Evolutionary conservation across 2,113 vertebrate species (phyloP).

Genomic region (Nesogale talazaci): DNA sequence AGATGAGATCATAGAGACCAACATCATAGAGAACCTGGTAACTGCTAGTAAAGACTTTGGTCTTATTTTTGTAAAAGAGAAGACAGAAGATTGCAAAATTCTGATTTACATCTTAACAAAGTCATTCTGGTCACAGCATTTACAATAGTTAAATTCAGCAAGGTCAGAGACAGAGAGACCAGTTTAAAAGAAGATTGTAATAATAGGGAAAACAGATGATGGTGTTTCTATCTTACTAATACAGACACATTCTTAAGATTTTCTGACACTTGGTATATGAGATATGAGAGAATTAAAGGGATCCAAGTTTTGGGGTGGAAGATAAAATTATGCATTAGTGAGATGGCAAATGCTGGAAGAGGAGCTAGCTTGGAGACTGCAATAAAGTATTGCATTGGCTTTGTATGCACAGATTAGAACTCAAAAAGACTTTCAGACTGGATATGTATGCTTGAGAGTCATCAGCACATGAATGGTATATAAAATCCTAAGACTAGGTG

Average conservation of each 20-base stretch:
- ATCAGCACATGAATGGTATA: background rate
- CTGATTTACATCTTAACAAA: background rate
- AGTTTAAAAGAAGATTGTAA: background rate
- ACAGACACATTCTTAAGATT: background rate
- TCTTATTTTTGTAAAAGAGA: background rate
- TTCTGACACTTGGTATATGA: background rate
- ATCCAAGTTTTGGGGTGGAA: background rate
- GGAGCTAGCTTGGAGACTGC: background rate
- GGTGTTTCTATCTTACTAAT: background rate
- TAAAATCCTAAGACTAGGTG: background rate
- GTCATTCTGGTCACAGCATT: background rate
- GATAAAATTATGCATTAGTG: background rate
- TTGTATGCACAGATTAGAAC: background rate
- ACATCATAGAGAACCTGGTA: background rate
- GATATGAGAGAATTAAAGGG: slow-evolving; percentile 16
- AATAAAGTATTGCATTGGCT: background rate
- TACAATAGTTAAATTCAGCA: background rate
- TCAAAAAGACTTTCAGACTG: background rate
- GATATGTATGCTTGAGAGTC: background rate
- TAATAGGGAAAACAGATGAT: background rate
- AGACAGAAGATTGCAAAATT: background rate
- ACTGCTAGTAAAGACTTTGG: background rate
- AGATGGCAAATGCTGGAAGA: background rate
- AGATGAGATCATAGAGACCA: background rate
- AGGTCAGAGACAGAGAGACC: background rate